A percentile compares a stretch with the other conserved stretches of the same genome.
phyloP scores from a whole-genome alignment of 1,140 invertebrate species.

The Leptinotarsa defecta region DNA sequence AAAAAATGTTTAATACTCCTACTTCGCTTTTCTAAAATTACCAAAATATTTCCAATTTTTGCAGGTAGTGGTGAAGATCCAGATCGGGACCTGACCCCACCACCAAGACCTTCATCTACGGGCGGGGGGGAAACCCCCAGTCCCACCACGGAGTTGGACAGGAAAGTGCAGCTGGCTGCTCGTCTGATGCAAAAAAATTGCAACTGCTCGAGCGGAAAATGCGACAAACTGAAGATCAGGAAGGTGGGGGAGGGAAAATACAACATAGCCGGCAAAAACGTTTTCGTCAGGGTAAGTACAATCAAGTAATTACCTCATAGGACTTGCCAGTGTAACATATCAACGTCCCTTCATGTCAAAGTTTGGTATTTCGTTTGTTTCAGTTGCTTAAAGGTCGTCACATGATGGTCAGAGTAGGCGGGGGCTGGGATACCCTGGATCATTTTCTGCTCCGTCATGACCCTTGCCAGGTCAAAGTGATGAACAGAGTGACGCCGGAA shows the following conservation, averaged over 20 bases:
- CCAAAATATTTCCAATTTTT: neutral
- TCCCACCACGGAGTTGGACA: constrained; percentile 65
- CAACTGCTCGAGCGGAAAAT: constrained; percentile 70
- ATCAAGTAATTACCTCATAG: neutral
- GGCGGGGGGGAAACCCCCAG: constrained; percentile 56
- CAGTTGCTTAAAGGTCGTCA: constrained; percentile 83
- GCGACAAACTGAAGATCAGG: constrained; percentile 73
- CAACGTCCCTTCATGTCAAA: neutral
- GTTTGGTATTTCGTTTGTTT: constrained; percentile 45
- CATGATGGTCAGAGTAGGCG: constrained; percentile 93
- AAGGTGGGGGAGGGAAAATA: constrained; percentile 83
- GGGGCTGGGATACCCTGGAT: constrained; percentile 90
- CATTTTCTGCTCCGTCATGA: constrained; percentile 90
- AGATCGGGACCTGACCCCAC: constrained; percentile 57
- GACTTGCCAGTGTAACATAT: too few species aligned
- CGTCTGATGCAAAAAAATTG: constrained; percentile 71
- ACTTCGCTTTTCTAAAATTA: neutral
- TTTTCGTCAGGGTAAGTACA: constrained; percentile 71
- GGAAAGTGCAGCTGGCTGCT: constrained; percentile 72
- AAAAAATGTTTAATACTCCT: neutral
- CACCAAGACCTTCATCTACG: constrained; percentile 18
- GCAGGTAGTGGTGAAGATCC: constrained; percentile 60
- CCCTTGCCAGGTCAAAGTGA: constrained; percentile 80
- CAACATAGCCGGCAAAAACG: constrained; percentile 78
- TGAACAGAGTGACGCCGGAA: constrained; percentile 59